Percentiles rank a stretch among this genome's conserved stretches.
phyloP scores from a whole-genome alignment of 2,888 invertebrate species.

The Euplagia quadripunctaria region DNA sequence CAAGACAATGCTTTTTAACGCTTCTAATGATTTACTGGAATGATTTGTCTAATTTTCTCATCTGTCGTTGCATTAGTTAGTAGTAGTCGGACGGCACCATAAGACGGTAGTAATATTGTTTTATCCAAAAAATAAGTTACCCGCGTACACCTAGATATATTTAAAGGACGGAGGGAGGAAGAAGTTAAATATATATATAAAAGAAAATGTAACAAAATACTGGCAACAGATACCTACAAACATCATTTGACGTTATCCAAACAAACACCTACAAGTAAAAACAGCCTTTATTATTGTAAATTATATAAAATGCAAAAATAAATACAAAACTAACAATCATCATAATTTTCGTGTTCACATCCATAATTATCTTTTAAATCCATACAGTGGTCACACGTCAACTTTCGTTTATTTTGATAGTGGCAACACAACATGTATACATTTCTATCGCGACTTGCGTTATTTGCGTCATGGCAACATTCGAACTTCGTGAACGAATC shows the following conservation, averaged over 20 bases:
- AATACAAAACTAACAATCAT: constrained; percentile 44
- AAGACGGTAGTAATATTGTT: too few relatives aligned
- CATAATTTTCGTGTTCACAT: constrained; percentile 22
- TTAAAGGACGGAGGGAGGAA: too few relatives aligned
- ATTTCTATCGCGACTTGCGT: constrained; percentile 57
- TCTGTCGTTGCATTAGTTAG: too few relatives aligned
- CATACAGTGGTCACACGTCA: constrained; percentile 58
- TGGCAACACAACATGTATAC: constrained; percentile 66
- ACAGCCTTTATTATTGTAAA: constrained; percentile 19
- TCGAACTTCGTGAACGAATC: constrained; percentile 62
- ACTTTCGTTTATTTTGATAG: constrained; percentile 51
- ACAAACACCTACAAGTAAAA: constrained; percentile 9
- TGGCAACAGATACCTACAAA: too few relatives aligned
- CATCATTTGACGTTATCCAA: not conserved
- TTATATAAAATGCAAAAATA: constrained; percentile 32
- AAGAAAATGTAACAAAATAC: too few relatives aligned
- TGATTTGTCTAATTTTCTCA: too few relatives aligned
- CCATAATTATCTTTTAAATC: constrained; percentile 37
- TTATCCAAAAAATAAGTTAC: too few relatives aligned
- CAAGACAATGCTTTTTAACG: too few relatives aligned
- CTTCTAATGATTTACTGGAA: too few relatives aligned
- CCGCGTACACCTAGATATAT: too few relatives aligned
- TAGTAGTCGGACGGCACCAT: too few relatives aligned
- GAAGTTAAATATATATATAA: too few relatives aligned
- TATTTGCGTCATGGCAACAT: constrained; percentile 52